Conservation (phyloP, 2,888 invertebrate genomes). For the Drosophila lacicola region DNA sequence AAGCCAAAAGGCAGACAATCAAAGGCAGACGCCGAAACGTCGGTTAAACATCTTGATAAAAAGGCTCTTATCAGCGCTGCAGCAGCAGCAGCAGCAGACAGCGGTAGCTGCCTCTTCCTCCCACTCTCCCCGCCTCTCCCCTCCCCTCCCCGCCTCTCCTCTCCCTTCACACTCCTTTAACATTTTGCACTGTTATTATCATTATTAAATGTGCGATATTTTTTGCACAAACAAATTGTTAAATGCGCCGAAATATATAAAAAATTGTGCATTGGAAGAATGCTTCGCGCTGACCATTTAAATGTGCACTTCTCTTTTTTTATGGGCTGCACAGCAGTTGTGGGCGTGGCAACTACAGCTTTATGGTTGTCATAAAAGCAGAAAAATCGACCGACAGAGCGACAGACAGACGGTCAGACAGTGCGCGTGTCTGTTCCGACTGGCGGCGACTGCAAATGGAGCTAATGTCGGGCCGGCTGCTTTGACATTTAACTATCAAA, state of each 20-base stretch:
- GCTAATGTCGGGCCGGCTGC: slow-evolving; percentile 42
- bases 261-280: slow-evolving; percentile 24
- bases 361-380: slow-evolving; percentile 51
- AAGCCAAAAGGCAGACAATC: slow-evolving; percentile 21
- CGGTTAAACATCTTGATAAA: slow-evolving; percentile 27
- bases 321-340: slow-evolving; percentile 31
- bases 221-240: slow-evolving; percentile 12
- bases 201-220: slow-evolving; percentile 6
- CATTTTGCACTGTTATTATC: background rate
- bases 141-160: background rate
- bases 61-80: slow-evolving; percentile 12
- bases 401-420: background rate
- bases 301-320: slow-evolving; percentile 49
- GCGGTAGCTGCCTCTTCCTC: background rate
- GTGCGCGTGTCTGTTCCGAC: slow-evolving; percentile 28
- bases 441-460: slow-evolving; percentile 29
- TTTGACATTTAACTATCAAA: slow-evolving; percentile 50
- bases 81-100: slow-evolving; percentile 1
- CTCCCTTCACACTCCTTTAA: background rate
- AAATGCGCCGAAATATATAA: slow-evolving; percentile 3
- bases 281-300: slow-evolving; percentile 32
- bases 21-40: slow-evolving; percentile 13
- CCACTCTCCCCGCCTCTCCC: background rate
- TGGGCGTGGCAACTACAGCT: slow-evolving; percentile 40
- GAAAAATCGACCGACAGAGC: background rate